A percentile compares a stretch with the other conserved stretches of the same genome.
Conservation (phyloP, 2,888 invertebrate species). For the Odontothrips loti region DNA sequence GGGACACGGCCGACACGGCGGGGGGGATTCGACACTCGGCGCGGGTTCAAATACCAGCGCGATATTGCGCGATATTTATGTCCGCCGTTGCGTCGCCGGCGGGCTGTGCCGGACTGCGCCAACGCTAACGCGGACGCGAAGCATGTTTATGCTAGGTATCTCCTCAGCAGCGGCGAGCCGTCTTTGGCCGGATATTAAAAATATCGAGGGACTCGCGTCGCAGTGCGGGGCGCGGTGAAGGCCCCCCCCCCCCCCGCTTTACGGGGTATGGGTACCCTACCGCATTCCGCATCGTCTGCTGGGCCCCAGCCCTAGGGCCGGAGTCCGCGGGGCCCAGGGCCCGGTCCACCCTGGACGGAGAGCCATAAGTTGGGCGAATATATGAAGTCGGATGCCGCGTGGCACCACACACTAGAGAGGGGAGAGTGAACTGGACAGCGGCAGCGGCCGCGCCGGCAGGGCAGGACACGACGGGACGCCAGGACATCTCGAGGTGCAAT, state of each 20-base stretch:
- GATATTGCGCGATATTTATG: too few relatives aligned
- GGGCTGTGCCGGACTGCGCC: too few relatives aligned
- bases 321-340: too few relatives aligned
- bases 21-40: too few relatives aligned
- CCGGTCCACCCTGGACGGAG: background rate
- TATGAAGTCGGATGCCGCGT: background rate
- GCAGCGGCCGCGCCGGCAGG: background rate
- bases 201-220: background rate
- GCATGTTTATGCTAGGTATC: too few relatives aligned
- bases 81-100: too few relatives aligned
- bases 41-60: too few relatives aligned
- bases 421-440: background rate
- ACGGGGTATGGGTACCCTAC: too few relatives aligned
- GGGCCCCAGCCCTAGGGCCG: background rate
- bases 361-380: background rate
- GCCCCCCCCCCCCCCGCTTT: too few relatives aligned
- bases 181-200: conserved; percentile 2
- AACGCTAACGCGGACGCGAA: too few relatives aligned
- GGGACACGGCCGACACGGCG: too few relatives aligned
- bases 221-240: background rate
- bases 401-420: background rate
- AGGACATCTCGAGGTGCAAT: conserved; percentile 11
- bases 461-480: background rate
- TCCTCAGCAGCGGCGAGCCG: background rate
- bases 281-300: too few relatives aligned